Conservation (phyloP, 2,888 invertebrate species). For the Platyscelio sp. region DNA sequence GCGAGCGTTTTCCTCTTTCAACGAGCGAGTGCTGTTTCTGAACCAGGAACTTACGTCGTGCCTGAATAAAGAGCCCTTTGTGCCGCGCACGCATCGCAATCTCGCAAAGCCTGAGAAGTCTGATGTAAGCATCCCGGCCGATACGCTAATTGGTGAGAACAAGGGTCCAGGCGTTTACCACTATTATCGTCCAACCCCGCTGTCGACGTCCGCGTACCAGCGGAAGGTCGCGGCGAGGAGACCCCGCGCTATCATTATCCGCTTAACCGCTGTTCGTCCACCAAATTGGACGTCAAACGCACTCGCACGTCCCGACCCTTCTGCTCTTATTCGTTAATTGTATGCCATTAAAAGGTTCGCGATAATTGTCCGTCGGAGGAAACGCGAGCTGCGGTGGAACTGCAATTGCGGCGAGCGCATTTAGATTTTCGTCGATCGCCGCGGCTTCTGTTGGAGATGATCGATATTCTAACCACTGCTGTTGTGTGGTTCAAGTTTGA, state of each 20-base stretch:
- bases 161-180: slow-evolving; percentile 44
- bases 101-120: slow-evolving; percentile 46
- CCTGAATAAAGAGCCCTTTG: slow-evolving; percentile 54
- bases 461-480: too few relatives aligned
- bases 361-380: slow-evolving; percentile 16
- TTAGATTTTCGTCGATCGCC: too few relatives aligned
- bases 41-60: slow-evolving; percentile 63
- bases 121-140: slow-evolving; percentile 36
- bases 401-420: too few relatives aligned
- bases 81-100: slow-evolving; percentile 56
- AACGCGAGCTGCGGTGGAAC: too few relatives aligned
- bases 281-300: slow-evolving; percentile 46
- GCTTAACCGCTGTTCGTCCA: slow-evolving; percentile 29
- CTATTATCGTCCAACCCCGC: slow-evolving; percentile 53
- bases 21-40: too few relatives aligned
- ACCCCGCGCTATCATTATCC: slow-evolving; percentile 60
- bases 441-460: too few relatives aligned
- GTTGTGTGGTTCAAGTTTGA: too few relatives aligned
- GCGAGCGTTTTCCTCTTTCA: too few relatives aligned
- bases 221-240: too few relatives aligned
- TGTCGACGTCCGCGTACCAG: slow-evolving; percentile 38
- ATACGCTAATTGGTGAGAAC: slow-evolving; percentile 62
- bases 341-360: slow-evolving; percentile 11
- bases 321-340: slow-evolving; percentile 8
- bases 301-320: neutral